Evolutionary conservation across 2,113 vertebrate genomes (phyloP).

Genomic region (Bufo gargarizans): DNA sequence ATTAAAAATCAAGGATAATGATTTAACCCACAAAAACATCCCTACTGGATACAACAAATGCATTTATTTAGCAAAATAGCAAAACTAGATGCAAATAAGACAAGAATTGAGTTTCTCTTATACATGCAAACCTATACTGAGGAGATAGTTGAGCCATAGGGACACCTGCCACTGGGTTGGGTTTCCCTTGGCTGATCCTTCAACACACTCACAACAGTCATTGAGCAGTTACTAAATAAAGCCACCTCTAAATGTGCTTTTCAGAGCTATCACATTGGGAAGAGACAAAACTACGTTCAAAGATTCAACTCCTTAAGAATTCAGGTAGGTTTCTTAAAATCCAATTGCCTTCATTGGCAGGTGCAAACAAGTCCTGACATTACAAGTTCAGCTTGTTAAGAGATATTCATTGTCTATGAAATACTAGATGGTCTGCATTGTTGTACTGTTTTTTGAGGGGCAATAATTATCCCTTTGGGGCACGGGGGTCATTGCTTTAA

Average conservation of each 20-base stretch:
- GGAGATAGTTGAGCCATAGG: no score
- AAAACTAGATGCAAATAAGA: no score
- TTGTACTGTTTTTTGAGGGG: not conserved
- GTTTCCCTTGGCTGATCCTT: not conserved
- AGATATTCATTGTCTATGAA: not conserved
- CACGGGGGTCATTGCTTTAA: not conserved
- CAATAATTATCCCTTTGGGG: not conserved
- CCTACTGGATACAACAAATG: no score
- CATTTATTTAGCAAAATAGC: no score
- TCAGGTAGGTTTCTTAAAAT: not conserved
- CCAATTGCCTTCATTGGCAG: not conserved
- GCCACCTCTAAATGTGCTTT: not conserved
- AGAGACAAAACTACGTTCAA: not conserved
- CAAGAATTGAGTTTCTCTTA: no score
- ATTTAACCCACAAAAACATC: no score
- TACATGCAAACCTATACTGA: no score
- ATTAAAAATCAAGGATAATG: no score
- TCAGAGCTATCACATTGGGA: constrained; percentile 1
- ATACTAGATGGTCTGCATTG: not conserved
- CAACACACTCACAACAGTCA: not conserved
- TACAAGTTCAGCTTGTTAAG: not conserved
- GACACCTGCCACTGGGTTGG: not conserved
- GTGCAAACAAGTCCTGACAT: not conserved
- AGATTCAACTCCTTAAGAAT: not conserved
- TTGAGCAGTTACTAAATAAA: not conserved